Evolutionary conservation across 2,888 invertebrate genomes (phyloP), one percentile per base, ranked within the genome.

Genomic region (Campaea margaritaria): DNA sequence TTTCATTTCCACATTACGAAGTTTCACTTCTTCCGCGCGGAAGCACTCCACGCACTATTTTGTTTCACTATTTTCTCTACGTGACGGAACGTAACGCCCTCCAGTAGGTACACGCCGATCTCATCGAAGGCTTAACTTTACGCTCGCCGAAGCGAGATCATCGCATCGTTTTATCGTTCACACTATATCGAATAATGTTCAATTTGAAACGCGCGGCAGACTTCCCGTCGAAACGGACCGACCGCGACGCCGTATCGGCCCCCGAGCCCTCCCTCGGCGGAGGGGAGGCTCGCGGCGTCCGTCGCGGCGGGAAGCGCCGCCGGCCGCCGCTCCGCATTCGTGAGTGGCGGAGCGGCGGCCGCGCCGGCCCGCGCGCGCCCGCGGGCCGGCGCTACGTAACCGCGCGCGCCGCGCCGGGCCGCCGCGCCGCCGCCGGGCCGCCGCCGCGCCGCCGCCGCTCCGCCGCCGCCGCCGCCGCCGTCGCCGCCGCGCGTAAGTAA

Each of bases 291-390:
- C 56, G 48, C 43, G 58, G 13, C 38, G 34, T 63, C 62, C 64
- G 71, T 71, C 63, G 68, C 71, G 71, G 41, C 43, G 64, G 58
- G 72, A 62, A 65, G 57, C 21, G 56, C 74, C 78, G 75, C 62
- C 62, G 67, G 76, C 70, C 81, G 81, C 79, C 62, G 58, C 58
- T 62, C 68, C 79, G 74, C 76, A 78, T 79, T 80, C 73, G 86
- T 85, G 78, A 86, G 85, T 86, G 67, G 82, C 72, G 81, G 69
- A 55, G 73, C 73, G 64, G 83, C 79, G 84, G 70, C 74, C 72
- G 75, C 71, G 71, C 27, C 36, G 55, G 44, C 45, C 14, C 67
- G 56, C 69, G 65, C 67, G 61, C 48, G 5, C n/a, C 2, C 42
- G 41, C 27, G 39, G 5, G 42, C 50, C 41, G 31, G 15, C 42